Evolutionary conservation across 2,888 invertebrate species (phyloP).

Genomic region (Drosophila ochracea): DNA sequence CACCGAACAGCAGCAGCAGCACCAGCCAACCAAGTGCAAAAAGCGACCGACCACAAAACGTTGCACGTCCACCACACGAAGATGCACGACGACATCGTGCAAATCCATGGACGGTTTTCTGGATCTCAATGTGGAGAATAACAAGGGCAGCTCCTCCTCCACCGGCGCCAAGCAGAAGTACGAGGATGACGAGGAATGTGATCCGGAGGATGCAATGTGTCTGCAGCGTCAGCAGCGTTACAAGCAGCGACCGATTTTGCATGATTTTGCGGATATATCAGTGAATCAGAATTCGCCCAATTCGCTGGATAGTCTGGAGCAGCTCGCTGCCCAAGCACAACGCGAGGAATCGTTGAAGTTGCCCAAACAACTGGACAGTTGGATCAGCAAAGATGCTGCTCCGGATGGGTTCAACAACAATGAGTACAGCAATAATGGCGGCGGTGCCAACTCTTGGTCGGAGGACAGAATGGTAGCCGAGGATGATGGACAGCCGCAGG

Average conservation of each 20-base stretch:
- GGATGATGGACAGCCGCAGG: conserved; percentile 10
- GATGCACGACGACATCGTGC: conserved; percentile 10
- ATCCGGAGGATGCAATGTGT: conserved; percentile 55
- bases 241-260: conserved; percentile 6
- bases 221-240: conserved; percentile 34
- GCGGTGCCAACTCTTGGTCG: neutral
- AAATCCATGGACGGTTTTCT: conserved; percentile 25
- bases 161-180: conserved; percentile 13
- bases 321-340: conserved; percentile 24
- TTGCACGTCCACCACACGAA: conserved; percentile 22
- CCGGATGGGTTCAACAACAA: conserved; percentile 20
- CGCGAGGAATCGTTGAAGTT: conserved; percentile 21
- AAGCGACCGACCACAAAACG: conserved; percentile 38
- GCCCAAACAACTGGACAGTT: conserved; percentile 23
- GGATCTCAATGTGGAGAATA: conserved; percentile 22
- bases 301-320: conserved; percentile 29
- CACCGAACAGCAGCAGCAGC: conserved; percentile 17
- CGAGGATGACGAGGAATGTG: conserved; percentile 38
- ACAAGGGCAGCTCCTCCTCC: conserved; percentile 1
- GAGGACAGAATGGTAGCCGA: conserved; percentile 2
- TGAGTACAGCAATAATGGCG: conserved; percentile 29
- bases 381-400: conserved; percentile 17
- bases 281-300: neutral
- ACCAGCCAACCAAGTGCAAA: conserved; percentile 26
- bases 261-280: conserved; percentile 17